Conservation (phyloP, 2,888 invertebrate genomes). For the Anaspis maculata region DNA sequence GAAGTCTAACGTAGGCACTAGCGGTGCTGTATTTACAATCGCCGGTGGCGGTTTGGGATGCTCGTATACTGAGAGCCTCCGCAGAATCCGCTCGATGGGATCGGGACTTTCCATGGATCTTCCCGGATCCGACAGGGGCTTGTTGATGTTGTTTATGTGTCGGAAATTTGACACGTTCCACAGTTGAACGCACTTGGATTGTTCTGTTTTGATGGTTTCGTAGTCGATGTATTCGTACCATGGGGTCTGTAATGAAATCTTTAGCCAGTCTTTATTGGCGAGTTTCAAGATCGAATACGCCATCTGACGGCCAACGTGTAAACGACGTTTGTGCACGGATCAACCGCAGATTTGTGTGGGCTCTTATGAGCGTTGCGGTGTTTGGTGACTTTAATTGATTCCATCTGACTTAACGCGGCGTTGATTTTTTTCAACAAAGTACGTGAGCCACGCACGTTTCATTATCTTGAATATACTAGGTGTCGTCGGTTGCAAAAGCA, state of each 20-base stretch:
- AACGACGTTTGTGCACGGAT: too few species aligned
- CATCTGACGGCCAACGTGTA: too few species aligned
- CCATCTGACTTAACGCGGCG: too few species aligned
- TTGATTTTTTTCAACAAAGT: too few species aligned
- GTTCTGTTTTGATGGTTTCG: constrained; percentile 47
- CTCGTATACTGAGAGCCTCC: constrained; percentile 57
- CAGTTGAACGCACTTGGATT: constrained; percentile 44
- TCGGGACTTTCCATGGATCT: constrained; percentile 37
- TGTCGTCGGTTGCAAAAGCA: too few species aligned
- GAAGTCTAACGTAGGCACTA: constrained; percentile 32
- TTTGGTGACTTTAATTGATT: too few species aligned
- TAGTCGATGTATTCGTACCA: constrained; percentile 63
- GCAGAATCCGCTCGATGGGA: constrained; percentile 49
- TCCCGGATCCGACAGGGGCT: constrained; percentile 33
- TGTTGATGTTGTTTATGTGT: constrained; percentile 35
- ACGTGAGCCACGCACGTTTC: too few species aligned
- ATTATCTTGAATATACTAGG: too few species aligned
- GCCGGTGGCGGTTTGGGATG: constrained; percentile 51
- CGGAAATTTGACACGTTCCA: constrained; percentile 51
- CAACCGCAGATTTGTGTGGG: too few species aligned
- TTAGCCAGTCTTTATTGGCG: too few species aligned
- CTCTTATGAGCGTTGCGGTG: too few species aligned
- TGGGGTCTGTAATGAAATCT: constrained; percentile 42
- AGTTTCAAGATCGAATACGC: too few species aligned
- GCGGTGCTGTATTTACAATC: constrained; percentile 41